Evolutionary conservation across 1,140 invertebrate genomes (phyloP), one percentile per base, ranked within the genome.

Genomic region (Lepidotrigona ventralis): DNA sequence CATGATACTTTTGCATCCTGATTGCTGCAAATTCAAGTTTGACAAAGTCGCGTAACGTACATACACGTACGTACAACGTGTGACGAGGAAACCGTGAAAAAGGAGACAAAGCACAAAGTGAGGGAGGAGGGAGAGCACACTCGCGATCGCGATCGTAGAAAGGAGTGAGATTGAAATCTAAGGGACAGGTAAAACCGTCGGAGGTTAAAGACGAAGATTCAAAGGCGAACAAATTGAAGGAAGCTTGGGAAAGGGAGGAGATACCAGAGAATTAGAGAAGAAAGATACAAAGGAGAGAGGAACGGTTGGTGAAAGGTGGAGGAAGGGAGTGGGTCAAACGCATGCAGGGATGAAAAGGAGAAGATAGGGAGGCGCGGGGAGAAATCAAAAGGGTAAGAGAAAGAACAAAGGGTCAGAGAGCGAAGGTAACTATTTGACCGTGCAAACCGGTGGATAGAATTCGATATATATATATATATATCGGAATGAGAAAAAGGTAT

Each of bases 401-500:
- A 39, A 56, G 70, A 70, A 78, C 21, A 83, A 60, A 66, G 33
- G 69, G 46, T 70, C 53, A 66, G 39, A 64, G 64, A 72, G 66
- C 60, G 33, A 53, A 76, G 54, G n/a, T 86, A 69, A 77, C 78
- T 81, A 51, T 76, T 33, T 78, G 81, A 71, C 74, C 81, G 81
- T 77, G 72, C 63, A 56, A 68, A 81, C 58, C 39, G 80, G 80
- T 60, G 63, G 29, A 26, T 75, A 81, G 73, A 75, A 83, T 70
- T n/a, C 33, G 54, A 82, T 64, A 72, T 70, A n/a, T n/a, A n/a
- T n/a, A n/a, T n/a, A n/a, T n/a, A n/a, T n/a, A n/a, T 80, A 80
- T 73, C 60, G 51, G 53, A 73, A 66, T 29, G 84, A 51, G 79
- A 60, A 77, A 76, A 80, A 78, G 75, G 79, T 87, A 77, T 58